phyloP scores from a whole-genome alignment of 2,888 invertebrate species.

The Gibbula magus region DNA sequence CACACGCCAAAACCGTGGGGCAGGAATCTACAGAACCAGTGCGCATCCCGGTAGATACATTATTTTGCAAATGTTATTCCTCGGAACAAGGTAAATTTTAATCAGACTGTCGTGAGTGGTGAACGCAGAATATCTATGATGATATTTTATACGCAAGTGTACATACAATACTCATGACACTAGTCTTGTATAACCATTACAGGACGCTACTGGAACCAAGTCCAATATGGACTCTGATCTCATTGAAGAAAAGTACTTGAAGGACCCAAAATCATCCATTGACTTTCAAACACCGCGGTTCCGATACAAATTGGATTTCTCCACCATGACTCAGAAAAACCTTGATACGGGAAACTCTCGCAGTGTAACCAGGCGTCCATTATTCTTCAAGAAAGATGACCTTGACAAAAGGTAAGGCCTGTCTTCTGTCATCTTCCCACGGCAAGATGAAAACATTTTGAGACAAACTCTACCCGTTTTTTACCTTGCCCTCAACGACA shows the following conservation, averaged over 20 bases:
- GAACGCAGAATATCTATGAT: background rate
- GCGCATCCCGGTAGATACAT: no score
- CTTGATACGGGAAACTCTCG: constrained; percentile 39
- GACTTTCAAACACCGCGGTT: background rate
- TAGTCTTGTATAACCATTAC: background rate
- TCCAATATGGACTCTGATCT: constrained; percentile 4
- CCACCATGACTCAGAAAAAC: constrained; percentile 51
- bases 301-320: constrained; percentile 48
- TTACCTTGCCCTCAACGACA: no score
- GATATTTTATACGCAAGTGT: no score
- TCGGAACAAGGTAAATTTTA: no score
- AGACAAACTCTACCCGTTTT: no score
- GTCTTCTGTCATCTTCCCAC: no score
- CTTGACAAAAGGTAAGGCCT: constrained; percentile 14
- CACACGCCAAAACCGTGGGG: no score
- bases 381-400: constrained; percentile 38
- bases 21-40: no score
- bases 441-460: no score
- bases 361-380: constrained; percentile 47
- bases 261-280: background rate
- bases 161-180: no score
- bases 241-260: background rate
- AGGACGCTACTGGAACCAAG: background rate
- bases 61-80: no score
- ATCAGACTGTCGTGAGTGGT: no score